A percentile compares a stretch with the other conserved stretches of the same genome.
These are phyloP conservation scores for Leucopternis melanops DNA, from an alignment of 2,113 vertebrate species.

Conservation along the genomic window DNA sequence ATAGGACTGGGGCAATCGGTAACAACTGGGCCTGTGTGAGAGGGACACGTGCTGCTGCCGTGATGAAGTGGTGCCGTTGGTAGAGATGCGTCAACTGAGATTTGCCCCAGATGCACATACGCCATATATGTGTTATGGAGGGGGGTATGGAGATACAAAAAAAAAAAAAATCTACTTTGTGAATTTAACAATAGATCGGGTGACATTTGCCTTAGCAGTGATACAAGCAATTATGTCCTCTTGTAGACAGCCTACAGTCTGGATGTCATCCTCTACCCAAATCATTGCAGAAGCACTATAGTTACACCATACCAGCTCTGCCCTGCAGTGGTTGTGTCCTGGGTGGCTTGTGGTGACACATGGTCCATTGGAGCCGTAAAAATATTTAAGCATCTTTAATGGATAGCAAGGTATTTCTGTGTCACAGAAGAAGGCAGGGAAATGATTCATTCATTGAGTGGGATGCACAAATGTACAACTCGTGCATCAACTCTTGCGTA, in stretches of 20 bases:
- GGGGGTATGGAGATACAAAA: not conserved
- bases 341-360: not conserved
- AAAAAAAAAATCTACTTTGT: not conserved
- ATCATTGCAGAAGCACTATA: not conserved
- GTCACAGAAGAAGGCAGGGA: constrained; percentile 24
- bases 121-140: not conserved
- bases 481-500: constrained; percentile 16
- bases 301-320: not conserved
- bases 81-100: accelerated
- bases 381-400: constrained; percentile 2
- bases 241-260: not conserved
- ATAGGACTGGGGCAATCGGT: not conserved
- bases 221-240: not conserved
- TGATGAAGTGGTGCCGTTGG: accelerated
- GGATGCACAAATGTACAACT: constrained; percentile 44
- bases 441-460: constrained; percentile 64
- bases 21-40: not conserved
- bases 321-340: not conserved
- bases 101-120: not conserved
- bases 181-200: not conserved
- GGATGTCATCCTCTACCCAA: not conserved
- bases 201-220: not conserved
- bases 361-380: not conserved
- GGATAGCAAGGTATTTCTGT: constrained; percentile 27
- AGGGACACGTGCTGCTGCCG: accelerated